phyloP scores from a whole-genome alignment of 2,888 invertebrate species.

The Galerucella calmariensis region DNA sequence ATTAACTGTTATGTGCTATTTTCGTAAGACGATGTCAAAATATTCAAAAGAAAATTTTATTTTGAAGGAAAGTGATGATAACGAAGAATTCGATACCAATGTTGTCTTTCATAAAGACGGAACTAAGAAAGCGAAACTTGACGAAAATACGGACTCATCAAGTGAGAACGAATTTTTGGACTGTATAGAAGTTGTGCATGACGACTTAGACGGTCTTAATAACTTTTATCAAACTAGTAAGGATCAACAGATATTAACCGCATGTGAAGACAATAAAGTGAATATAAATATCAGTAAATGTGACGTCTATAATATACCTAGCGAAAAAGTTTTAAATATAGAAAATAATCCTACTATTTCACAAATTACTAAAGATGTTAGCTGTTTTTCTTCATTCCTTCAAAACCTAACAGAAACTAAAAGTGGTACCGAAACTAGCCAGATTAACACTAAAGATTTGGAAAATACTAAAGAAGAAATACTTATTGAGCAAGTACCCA shows the following conservation, averaged over 20 bases:
- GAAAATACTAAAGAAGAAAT: neutral
- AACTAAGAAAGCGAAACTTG: slow-evolving; percentile 45
- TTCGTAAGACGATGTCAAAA: too few relatives aligned
- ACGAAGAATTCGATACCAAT: slow-evolving; percentile 57
- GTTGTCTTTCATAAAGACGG: slow-evolving; percentile 55
- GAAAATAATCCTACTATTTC: slow-evolving; percentile 31
- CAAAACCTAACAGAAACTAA: slow-evolving; percentile 41
- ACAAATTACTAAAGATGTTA: slow-evolving; percentile 42
- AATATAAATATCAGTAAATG: slow-evolving; percentile 31
- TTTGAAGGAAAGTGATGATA: slow-evolving; percentile 58
- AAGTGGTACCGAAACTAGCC: slow-evolving; percentile 20
- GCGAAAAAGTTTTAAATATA: slow-evolving; percentile 30
- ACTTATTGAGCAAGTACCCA: neutral
- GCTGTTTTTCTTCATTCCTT: slow-evolving; percentile 39
- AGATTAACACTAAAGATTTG: neutral
- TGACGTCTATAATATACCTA: slow-evolving; percentile 17
- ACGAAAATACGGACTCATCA: slow-evolving; percentile 51
- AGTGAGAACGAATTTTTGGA: slow-evolving; percentile 62
- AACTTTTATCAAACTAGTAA: slow-evolving; percentile 39
- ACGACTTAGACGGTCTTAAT: slow-evolving; percentile 43
- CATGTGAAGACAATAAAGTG: slow-evolving; percentile 47
- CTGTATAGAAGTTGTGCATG: slow-evolving; percentile 56
- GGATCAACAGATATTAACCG: slow-evolving; percentile 49
- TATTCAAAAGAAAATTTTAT: slow-evolving; percentile 25
- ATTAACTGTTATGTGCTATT: too few relatives aligned